Conservation (phyloP, 2,797 vertebrate species). For the Phataginus tetradactyla region DNA sequence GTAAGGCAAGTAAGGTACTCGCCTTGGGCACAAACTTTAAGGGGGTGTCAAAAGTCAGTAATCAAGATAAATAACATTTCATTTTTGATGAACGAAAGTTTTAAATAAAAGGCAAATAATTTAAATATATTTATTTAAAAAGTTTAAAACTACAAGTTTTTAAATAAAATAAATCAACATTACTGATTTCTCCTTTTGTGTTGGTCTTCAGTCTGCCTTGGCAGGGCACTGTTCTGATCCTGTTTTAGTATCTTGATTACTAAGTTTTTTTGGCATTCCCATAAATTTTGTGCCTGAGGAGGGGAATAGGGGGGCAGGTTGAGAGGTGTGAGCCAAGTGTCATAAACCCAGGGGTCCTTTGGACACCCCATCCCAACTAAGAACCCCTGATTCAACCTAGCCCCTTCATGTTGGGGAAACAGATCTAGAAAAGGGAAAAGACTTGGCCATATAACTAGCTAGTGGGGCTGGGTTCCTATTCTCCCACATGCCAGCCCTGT, state of each 20-base stretch:
- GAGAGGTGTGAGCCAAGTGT: not conserved
- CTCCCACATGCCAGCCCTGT: not conserved
- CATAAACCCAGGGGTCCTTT: not conserved
- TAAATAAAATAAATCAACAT: not conserved
- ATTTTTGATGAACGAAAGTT: not conserved
- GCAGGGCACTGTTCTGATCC: constrained; percentile 5
- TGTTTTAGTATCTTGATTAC: constrained; percentile 32
- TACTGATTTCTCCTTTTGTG: constrained; percentile 35
- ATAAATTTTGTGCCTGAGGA: constrained; percentile 31
- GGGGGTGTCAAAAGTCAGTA: not conserved
- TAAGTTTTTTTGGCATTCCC: not conserved
- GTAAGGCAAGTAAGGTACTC: not conserved
- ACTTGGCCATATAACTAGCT: constrained; percentile 28
- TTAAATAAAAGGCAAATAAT: not conserved
- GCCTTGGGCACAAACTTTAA: constrained; percentile 48
- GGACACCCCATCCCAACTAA: not conserved
- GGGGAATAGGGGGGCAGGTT: not conserved
- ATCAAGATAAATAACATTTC: constrained; percentile 36
- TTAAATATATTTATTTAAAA: no score
- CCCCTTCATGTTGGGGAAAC: constrained; percentile 1
- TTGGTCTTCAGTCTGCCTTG: constrained; percentile 18
- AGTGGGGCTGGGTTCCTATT: not conserved
- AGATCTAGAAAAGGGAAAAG: constrained; percentile 41
- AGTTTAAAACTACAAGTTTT: no score
- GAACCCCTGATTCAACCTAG: not conserved